Conservation (phyloP, 2,797 vertebrate species). For the Anisognathus igniventris region DNA sequence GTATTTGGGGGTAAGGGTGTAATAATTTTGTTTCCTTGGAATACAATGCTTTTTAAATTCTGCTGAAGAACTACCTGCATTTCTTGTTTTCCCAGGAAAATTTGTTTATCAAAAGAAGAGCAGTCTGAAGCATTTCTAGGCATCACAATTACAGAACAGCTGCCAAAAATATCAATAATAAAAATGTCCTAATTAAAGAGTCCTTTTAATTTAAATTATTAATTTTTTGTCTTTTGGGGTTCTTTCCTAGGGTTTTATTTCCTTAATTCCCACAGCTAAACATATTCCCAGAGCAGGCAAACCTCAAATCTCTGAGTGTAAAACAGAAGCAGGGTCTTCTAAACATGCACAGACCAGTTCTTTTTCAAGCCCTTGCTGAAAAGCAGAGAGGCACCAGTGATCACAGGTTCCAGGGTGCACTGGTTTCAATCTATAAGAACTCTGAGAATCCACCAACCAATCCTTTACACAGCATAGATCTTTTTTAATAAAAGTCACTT, state of each 20-base stretch:
- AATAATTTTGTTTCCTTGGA: not conserved
- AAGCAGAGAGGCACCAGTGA: not conserved
- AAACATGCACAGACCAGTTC: not conserved
- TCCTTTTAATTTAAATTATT: not conserved
- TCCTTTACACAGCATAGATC: accelerated
- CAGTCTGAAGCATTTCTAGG: not conserved
- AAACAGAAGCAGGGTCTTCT: not conserved
- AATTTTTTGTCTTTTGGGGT: not conserved
- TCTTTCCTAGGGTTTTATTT: not conserved
- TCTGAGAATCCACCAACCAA: not conserved
- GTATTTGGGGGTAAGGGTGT: not conserved
- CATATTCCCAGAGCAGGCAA: not conserved
- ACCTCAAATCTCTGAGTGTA: not conserved
- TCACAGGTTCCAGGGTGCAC: not conserved
- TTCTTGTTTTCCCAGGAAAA: not conserved
- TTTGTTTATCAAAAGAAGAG: not conserved
- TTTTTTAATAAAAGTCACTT: not conserved
- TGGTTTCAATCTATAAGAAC: not conserved
- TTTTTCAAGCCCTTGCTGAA: not conserved
- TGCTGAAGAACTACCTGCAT: not conserved
- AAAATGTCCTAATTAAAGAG: not conserved
- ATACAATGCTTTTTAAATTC: not conserved
- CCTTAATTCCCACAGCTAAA: not conserved
- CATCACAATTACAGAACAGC: not conserved
- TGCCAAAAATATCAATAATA: not conserved